Conservation (phyloP, 2,797 vertebrate genomes). For the Loris lydekkerianus region DNA sequence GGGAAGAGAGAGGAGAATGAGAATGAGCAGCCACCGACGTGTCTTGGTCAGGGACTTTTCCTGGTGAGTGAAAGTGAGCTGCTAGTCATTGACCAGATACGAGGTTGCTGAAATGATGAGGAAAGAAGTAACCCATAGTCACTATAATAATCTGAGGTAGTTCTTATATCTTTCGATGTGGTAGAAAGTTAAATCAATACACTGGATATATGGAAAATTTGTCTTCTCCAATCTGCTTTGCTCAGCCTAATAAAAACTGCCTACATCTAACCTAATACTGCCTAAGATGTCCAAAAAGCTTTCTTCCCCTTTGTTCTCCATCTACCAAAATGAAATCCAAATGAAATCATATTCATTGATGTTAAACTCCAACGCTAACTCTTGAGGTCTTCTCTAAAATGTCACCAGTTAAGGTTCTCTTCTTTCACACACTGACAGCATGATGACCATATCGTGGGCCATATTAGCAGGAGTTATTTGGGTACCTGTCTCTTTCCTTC, state of each 20-base stretch:
- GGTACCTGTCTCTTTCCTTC: neutral
- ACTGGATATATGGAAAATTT: neutral
- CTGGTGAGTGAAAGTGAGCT: neutral
- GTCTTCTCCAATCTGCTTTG: neutral
- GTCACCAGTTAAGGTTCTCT: neutral
- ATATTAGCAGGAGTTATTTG: neutral
- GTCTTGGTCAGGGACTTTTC: neutral
- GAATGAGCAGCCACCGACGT: neutral
- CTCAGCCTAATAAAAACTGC: neutral
- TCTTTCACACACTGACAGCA: neutral
- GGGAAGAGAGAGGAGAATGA: neutral
- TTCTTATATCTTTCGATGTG: neutral
- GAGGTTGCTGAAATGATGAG: neutral
- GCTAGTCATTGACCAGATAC: neutral
- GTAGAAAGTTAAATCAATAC: conserved; percentile 7
- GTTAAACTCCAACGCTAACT: neutral
- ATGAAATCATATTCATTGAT: neutral
- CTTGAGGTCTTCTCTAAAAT: neutral
- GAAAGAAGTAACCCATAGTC: neutral
- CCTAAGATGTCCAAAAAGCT: neutral
- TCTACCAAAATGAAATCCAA: neutral
- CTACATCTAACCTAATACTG: neutral
- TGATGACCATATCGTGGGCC: neutral
- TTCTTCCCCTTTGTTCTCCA: neutral
- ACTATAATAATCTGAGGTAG: neutral